Base-by-base conservation (phyloP, 2,888 invertebrate species). In the Pseudoips prasinana region DNA sequence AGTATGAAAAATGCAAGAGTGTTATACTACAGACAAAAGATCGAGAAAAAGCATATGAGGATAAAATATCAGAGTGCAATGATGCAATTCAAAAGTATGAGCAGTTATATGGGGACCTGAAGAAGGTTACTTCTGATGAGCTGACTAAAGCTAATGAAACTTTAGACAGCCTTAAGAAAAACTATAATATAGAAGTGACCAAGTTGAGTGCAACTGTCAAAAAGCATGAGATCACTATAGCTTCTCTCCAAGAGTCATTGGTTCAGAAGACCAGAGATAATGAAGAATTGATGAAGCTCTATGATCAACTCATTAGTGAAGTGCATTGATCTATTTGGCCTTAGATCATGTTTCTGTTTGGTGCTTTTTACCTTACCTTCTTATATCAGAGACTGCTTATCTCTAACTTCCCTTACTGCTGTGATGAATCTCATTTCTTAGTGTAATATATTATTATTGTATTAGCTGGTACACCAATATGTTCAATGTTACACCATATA, bases 251-350 rank as follows among this genome's bases (percentile, higher is more conserved):
- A 64, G 94, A 95, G 60, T 92, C 94, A 25, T 86, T 98, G 27
- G 92, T 94, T 49, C 96, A 97, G 65, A 98, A 97, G 82, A 91
- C 91, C 0, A 94, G 95, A 71, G 97, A 98, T 71, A 97, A 97
- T 76, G 92, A 93, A 52, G 96, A 97, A 77, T 85, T 98, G 52
- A 94, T 97, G 28, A 93, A 94, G 76, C 95, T 98, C 67, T 95
- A 97, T 90, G 98, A 98, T 89, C 97, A 98, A 84, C 92, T 98
- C 25, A 97, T 98, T 63, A 90, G 89, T 60, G 79, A 83, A 62
- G 86, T 85, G 19, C 79, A 72, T 49, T 83, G 56, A 51, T 31
- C 23, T 19, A n/a, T 5, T 3, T 20, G 7, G 7, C 2, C 7
- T 20, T 2, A 2, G 2, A 20, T 20, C 17, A 23, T 10, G 14